Evolutionary conservation across 1,140 invertebrate genomes (phyloP).

Genomic region (Carposina sasakii): DNA sequence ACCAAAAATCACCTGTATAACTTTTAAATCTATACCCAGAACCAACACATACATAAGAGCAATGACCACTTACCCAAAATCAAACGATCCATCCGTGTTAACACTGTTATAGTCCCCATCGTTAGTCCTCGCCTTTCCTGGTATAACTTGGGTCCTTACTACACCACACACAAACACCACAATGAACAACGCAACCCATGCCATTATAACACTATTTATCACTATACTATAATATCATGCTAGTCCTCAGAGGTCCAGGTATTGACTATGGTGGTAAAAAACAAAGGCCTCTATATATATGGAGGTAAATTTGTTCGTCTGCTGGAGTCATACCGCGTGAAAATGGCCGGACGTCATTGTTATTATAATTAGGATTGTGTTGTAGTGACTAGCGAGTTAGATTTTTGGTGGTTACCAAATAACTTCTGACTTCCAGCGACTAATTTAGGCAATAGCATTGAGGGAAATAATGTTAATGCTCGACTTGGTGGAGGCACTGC

Average conservation of each 20-base stretch:
- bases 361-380: slow-evolving; percentile 41
- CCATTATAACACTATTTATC: slow-evolving; percentile 47
- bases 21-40: no score
- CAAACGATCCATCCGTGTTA: slow-evolving; percentile 77
- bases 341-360: slow-evolving; percentile 68
- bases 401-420: no score
- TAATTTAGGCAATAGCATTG: no score
- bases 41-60: background rate
- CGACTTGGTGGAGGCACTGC: no score
- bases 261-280: slow-evolving; percentile 57
- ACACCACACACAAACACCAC: slow-evolving; percentile 49
- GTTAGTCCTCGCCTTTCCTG: slow-evolving; percentile 56
- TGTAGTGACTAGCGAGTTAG: no score
- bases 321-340: slow-evolving; percentile 48
- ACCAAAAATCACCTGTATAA: no score
- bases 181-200: slow-evolving; percentile 41
- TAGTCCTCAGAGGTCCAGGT: slow-evolving; percentile 19
- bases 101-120: slow-evolving; percentile 73
- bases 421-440: no score
- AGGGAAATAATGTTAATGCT: no score
- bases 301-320: slow-evolving; percentile 54
- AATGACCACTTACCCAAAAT: slow-evolving; percentile 72
- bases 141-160: slow-evolving; percentile 58
- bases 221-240: slow-evolving; percentile 28
- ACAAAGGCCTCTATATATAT: slow-evolving; percentile 60